A percentile compares a stretch with the other conserved stretches of the same genome.
phyloP scores from a whole-genome alignment of 2,888 invertebrate species.

The Drosophila nr. medialis region DNA sequence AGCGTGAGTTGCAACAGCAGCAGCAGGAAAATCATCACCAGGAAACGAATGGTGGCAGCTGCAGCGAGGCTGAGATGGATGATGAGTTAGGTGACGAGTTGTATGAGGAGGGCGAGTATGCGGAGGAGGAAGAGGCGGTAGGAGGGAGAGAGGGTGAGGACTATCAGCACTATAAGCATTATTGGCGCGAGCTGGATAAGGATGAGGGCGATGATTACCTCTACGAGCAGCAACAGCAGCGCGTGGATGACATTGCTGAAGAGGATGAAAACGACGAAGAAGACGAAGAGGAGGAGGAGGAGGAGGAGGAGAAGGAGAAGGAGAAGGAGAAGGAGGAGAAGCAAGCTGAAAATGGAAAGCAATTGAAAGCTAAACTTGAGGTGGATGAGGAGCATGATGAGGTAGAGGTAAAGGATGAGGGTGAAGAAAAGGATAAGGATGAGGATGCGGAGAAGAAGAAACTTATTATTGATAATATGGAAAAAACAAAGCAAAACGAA shows the following conservation, averaged over 20 bases:
- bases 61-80: constrained; percentile 37
- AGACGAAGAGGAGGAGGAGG: constrained; percentile 11
- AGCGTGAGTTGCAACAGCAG: constrained; percentile 58
- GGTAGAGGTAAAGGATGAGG: constrained; percentile 29
- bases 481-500: constrained; percentile 66
- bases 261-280: constrained; percentile 62
- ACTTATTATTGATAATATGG: constrained; percentile 70
- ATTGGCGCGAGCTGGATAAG: constrained; percentile 74
- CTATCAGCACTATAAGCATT: constrained; percentile 64
- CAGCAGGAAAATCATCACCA: constrained; percentile 34
- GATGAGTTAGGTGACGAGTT: constrained; percentile 40
- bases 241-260: constrained; percentile 62
- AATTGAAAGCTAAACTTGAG: constrained; percentile 51
- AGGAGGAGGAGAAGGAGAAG: constrained; percentile 26
- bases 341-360: constrained; percentile 61
- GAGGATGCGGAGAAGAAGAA: constrained; percentile 32
- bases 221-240: constrained; percentile 72
- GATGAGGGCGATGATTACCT: constrained; percentile 72
- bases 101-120: constrained; percentile 14
- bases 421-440: constrained; percentile 8
- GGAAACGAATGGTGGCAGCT: constrained; percentile 12
- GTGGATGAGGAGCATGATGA: constrained; percentile 35
- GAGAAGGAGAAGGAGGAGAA: constrained; percentile 12
- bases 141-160: constrained; percentile 46
- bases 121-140: constrained; percentile 32